Base-by-base conservation (phyloP, 2,113 vertebrate species). In the Tupaia chinensis region DNA sequence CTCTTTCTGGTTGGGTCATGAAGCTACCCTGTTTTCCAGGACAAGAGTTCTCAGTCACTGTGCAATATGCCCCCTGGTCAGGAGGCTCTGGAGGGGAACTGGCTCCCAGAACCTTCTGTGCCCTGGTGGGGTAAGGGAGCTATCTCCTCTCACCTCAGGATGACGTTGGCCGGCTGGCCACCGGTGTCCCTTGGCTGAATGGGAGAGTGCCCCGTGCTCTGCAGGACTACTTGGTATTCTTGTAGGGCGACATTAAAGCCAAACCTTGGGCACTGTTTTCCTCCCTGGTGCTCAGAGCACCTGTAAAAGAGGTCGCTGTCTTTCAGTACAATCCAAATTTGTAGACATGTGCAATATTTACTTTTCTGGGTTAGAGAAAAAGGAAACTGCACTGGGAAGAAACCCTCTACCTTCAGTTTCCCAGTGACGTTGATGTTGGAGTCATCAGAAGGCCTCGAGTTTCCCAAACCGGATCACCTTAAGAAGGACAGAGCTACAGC, bases 341-440 rank as follows among this genome's bases (percentile, higher is more conserved):
- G 73, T 97, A 95, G 96, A 96, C 73, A 97, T 98, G 98, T 99
- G 98, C 98, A 99, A 98, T 98, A 97, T 83, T 95, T 98, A 97
- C 91, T 94, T 72, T 94, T 91, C 58, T 89, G 98, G 90, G 95
- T 97, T 97, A 95, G 80, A 80, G 70, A 12, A 89, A 73, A 91
- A 69, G 97, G 58, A 96, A 94, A 16, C 60, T 88, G 60, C 68
- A 89, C 96, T 95, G 80, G 96, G 95, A 87, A 85, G 60, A 93
- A 78, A 58, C n/a, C 5, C 53, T 34, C 66, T 93, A 95, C 81
- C 84, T 86, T 91, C 86, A 88, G 63, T 69, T 96, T 86, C 83
- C 92, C 85, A 25, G 80, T 91, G 93, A 96, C 89, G 70, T 86
- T 66, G 72, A 44, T 17, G 78, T 93, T 53, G 70, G 78, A 14